Percentiles rank a stretch among this genome's conserved stretches.
Evolutionary conservation across 64 coral and sea anemone species (phyloP).

Genomic region (Montipora sp.): DNA sequence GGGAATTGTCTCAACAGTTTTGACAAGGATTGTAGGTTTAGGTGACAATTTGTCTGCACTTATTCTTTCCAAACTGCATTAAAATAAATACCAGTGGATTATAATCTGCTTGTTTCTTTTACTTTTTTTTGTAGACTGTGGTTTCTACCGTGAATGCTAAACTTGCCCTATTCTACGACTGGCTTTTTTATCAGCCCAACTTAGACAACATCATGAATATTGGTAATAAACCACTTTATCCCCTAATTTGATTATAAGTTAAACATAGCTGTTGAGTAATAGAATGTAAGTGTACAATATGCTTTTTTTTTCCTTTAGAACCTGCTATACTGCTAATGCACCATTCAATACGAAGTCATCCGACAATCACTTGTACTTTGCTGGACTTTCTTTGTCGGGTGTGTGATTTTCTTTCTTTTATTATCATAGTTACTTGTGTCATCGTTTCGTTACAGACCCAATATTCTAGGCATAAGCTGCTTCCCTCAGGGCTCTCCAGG

Average conservation of each 20-base stretch:
- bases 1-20: no score
- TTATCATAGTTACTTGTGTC: neutral
- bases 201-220: conserved; percentile 99
- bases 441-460: neutral
- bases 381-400: conserved; percentile 97
- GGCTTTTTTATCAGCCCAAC: conserved; percentile 95
- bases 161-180: conserved; percentile 95
- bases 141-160: conserved; percentile 93
- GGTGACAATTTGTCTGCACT: no score
- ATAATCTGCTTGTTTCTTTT: neutral
- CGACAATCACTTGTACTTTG: conserved; percentile 82
- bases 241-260: neutral
- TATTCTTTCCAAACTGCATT: no score
- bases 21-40: no score
- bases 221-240: conserved; percentile 42
- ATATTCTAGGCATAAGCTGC: neutral
- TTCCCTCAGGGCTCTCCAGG: no score
- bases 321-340: conserved; percentile 97
- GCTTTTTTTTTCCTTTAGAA: conserved; percentile 42
- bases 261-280: neutral
- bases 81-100: no score
- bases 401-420: neutral
- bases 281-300: neutral
- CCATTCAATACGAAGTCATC: conserved; percentile 94
- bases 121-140: conserved; percentile 61